These are phyloP conservation scores for Drosophila histrio DNA, from an alignment of 2,888 invertebrate species.

Conservation along the genomic window DNA sequence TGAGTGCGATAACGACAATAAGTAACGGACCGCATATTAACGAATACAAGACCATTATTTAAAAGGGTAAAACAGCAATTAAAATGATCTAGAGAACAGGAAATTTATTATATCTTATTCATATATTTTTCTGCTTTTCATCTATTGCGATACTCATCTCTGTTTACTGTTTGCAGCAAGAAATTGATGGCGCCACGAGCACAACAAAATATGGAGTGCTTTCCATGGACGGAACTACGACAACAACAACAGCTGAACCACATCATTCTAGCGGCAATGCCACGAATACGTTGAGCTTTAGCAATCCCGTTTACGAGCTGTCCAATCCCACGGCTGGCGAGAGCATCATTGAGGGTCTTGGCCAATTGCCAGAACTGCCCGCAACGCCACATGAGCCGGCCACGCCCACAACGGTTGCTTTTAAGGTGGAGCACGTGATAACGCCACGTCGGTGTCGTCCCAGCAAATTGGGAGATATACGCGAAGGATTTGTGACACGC, in stretches of 20 bases:
- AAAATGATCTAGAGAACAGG: too few relatives aligned
- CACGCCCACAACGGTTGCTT: conserved; percentile 83
- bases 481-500: conserved; percentile 85
- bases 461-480: conserved; percentile 82
- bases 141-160: not conserved
- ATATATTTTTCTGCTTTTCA: not conserved
- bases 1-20: too few relatives aligned
- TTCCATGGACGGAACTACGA: conserved; percentile 87
- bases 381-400: conserved; percentile 81
- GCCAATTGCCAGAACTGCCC: conserved; percentile 82
- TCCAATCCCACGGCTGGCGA: conserved; percentile 86
- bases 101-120: not conserved
- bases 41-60: too few relatives aligned
- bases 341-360: conserved; percentile 84
- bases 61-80: too few relatives aligned
- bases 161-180: conserved; percentile 85
- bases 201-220: conserved; percentile 90
- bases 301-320: conserved; percentile 93
- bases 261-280: conserved; percentile 82
- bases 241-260: conserved; percentile 86
- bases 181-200: conserved; percentile 85
- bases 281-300: conserved; percentile 89
- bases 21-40: too few relatives aligned
- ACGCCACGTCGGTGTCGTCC: conserved; percentile 82
- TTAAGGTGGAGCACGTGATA: conserved; percentile 84